Conservation (phyloP, 23 tunicate genomes). For the Styela clava region DNA sequence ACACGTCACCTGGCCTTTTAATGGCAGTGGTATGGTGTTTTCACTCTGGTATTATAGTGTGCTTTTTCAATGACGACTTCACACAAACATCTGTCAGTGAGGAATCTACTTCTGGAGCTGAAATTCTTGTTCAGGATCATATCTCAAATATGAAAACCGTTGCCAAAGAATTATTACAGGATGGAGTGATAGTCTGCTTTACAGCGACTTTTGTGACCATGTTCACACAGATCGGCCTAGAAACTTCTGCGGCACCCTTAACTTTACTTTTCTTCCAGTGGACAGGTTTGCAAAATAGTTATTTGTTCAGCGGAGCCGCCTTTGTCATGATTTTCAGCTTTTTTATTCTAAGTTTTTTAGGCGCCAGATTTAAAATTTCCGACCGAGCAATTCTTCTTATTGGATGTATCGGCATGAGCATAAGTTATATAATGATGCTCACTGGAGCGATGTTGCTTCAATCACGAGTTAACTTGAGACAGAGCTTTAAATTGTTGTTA, state of each 20-base stretch:
- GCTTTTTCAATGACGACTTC: constrained; percentile 34
- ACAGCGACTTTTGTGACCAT: constrained; percentile 47
- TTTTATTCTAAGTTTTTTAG: neutral
- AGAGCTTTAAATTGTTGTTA: neutral
- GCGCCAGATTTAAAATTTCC: neutral
- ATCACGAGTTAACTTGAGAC: neutral
- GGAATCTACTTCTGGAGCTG: neutral
- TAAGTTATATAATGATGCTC: neutral
- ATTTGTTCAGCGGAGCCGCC: constrained; percentile 51
- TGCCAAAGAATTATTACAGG: constrained; percentile 49
- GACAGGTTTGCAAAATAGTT: constrained; percentile 62
- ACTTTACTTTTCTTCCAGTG: constrained; percentile 50
- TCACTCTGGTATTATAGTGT: constrained; percentile 30
- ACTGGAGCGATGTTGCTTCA: neutral
- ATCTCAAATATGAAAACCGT: constrained; percentile 3
- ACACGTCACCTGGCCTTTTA: constrained; percentile 65
- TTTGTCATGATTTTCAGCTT: constrained; percentile 23
- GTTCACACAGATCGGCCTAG: constrained; percentile 77
- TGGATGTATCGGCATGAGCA: constrained; percentile 9
- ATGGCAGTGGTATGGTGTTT: constrained; percentile 70
- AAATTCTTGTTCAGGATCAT: neutral
- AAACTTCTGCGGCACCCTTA: constrained; percentile 70
- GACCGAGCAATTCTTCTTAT: neutral
- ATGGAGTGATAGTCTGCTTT: constrained; percentile 80
- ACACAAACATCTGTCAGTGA: neutral